Evolutionary conservation across 1,140 invertebrate genomes (phyloP).

Genomic region (Ceratoteleas bidentatus): DNA sequence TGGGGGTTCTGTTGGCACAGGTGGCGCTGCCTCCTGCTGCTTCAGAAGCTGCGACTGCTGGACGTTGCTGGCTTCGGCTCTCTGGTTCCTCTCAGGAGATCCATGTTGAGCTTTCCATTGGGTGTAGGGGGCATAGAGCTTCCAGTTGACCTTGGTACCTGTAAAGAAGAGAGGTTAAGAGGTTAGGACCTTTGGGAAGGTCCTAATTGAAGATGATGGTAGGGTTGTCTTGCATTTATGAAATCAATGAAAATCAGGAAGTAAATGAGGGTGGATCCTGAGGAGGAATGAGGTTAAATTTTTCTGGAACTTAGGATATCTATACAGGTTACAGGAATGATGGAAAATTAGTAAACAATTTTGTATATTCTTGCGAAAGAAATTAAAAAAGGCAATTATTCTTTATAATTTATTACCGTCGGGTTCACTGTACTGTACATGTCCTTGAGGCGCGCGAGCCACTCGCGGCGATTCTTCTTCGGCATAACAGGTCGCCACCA

Average conservation of each 20-base stretch:
- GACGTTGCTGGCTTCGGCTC: slow-evolving; percentile 38
- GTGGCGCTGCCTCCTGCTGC: slow-evolving; percentile 1
- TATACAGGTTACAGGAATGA: no score
- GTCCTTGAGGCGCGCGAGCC: slow-evolving; percentile 68
- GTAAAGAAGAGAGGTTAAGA: slow-evolving; percentile 6
- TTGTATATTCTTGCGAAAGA: no score
- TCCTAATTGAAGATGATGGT: no score
- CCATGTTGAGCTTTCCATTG: slow-evolving; percentile 67
- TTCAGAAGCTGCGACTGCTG: slow-evolving; percentile 10
- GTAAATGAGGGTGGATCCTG: no score
- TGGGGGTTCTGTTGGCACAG: slow-evolving; percentile 9
- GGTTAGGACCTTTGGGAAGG: no score
- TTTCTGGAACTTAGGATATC: no score
- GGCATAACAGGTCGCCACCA: slow-evolving; percentile 63
- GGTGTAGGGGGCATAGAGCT: slow-evolving; percentile 67
- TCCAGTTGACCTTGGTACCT: slow-evolving; percentile 74
- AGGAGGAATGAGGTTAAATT: no score
- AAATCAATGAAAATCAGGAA: no score
- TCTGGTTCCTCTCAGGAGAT: slow-evolving; percentile 56
- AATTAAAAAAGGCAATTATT: no score
- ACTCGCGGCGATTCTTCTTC: slow-evolving; percentile 44
- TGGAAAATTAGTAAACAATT: no score
- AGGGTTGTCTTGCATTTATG: no score
- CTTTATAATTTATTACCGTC: slow-evolving; percentile 67
- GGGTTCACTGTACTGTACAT: slow-evolving; percentile 73